A percentile compares a stretch with the other conserved stretches of the same genome.
Evolutionary conservation across 2,113 vertebrate genomes (phyloP).

Genomic region (Pyrgilauda ruficollis): DNA sequence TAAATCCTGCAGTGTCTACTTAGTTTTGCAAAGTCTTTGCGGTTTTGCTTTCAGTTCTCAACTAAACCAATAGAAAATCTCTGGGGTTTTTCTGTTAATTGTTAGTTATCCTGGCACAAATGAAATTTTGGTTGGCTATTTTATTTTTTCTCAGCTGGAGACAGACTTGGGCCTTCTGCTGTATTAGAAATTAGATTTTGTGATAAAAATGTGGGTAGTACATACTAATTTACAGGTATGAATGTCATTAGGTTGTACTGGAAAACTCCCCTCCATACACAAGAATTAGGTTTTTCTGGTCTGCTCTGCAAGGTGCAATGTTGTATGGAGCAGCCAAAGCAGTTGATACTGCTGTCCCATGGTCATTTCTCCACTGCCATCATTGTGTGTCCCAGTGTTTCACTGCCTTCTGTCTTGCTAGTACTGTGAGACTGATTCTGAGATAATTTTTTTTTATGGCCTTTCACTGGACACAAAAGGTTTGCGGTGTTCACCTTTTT

Average conservation of each 20-base stretch:
- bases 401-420: neutral
- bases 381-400: neutral
- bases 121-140: neutral
- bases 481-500: neutral
- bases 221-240: neutral
- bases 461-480: neutral
- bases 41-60: neutral
- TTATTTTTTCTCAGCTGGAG: neutral
- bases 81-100: neutral
- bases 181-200: neutral
- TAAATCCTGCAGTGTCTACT: neutral
- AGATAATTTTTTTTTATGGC: neutral
- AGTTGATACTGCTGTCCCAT: neutral
- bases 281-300: neutral
- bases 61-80: neutral
- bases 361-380: rapidly evolving
- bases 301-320: neutral
- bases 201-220: neutral
- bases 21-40: neutral
- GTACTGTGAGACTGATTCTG: neutral
- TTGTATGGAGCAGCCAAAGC: neutral
- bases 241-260: neutral
- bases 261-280: neutral
- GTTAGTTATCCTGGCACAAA: neutral
- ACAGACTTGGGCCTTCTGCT: neutral